phyloP scores from a whole-genome alignment of 1,140 invertebrate species.

The Thaumetopoea pityocampa region DNA sequence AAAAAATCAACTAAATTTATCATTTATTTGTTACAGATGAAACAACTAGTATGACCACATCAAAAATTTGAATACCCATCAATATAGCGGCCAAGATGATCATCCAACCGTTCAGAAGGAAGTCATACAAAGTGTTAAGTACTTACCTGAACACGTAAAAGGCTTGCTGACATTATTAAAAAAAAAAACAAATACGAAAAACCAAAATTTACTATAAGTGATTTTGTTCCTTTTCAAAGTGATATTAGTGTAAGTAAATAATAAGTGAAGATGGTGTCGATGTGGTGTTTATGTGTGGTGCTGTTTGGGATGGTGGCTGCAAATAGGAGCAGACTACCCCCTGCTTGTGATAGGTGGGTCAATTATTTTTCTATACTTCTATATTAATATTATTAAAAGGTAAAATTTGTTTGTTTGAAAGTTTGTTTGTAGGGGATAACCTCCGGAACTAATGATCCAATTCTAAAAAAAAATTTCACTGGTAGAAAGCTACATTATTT shows the following conservation, averaged over 20 bases:
- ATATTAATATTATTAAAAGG: neutral
- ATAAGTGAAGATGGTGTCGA: constrained; percentile 33
- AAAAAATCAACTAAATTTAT: neutral
- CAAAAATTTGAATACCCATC: constrained; percentile 11
- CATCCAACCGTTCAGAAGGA: constrained; percentile 40
- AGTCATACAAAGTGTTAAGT: constrained; percentile 45
- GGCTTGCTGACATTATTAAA: constrained; percentile 15
- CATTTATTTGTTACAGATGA: constrained; percentile 44
- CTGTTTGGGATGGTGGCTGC: constrained; percentile 30
- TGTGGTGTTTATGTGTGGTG: constrained; percentile 30
- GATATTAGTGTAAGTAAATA: constrained; percentile 55
- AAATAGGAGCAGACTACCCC: constrained; percentile 48
- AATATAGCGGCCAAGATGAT: constrained; percentile 47
- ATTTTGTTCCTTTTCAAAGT: constrained; percentile 47
- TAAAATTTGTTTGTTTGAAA: neutral
- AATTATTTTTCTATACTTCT: constrained; percentile 5
- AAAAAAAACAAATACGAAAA: constrained; percentile 19
- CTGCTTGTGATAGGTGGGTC: constrained; percentile 61
- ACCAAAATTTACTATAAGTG: constrained; percentile 33
- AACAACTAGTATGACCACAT: constrained; percentile 24
- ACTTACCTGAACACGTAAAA: constrained; percentile 59
- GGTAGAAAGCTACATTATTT: too few relatives aligned
- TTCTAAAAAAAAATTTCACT: too few relatives aligned
- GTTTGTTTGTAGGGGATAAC: too few relatives aligned
- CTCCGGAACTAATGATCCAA: too few relatives aligned